Conservation (phyloP, 64 coral and sea anemone species). For the Montipora sp. region DNA sequence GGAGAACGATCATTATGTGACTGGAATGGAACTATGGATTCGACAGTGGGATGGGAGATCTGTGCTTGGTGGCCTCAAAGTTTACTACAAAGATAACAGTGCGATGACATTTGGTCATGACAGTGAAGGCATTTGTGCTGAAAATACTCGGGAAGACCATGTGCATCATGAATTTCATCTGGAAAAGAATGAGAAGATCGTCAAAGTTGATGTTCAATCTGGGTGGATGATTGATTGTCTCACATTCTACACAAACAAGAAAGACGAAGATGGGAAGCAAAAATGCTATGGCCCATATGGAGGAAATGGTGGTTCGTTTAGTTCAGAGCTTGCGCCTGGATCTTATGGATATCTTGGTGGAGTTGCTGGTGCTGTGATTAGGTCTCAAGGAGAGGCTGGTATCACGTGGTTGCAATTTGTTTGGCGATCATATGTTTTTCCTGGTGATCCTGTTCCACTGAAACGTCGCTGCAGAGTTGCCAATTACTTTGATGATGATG, state of each 20-base stretch:
- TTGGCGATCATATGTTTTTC: conserved; percentile 64
- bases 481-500: neutral
- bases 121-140: neutral
- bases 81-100: conserved; percentile 70
- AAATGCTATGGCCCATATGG: conserved; percentile 81
- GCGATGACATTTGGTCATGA: conserved; percentile 49
- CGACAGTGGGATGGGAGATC: conserved; percentile 82
- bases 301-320: conserved; percentile 52
- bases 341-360: conserved; percentile 69
- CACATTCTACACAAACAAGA: conserved; percentile 83
- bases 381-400: conserved; percentile 76
- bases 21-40: conserved; percentile 93
- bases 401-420: conserved; percentile 83
- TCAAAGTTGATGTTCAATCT: conserved; percentile 70
- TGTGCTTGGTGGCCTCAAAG: conserved; percentile 84
- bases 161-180: conserved; percentile 74
- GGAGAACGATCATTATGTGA: conserved; percentile 43
- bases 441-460: conserved; percentile 3
- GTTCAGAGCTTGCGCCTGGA: conserved; percentile 29
- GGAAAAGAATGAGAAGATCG: conserved; percentile 73
- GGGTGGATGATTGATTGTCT: conserved; percentile 93
- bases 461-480: neutral
- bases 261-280: conserved; percentile 22
- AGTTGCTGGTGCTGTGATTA: conserved; percentile 64
- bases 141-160: conserved; percentile 29